phyloP scores from a whole-genome alignment of 64 coral and sea anemone species.

The Stichodactyla helianthus region DNA sequence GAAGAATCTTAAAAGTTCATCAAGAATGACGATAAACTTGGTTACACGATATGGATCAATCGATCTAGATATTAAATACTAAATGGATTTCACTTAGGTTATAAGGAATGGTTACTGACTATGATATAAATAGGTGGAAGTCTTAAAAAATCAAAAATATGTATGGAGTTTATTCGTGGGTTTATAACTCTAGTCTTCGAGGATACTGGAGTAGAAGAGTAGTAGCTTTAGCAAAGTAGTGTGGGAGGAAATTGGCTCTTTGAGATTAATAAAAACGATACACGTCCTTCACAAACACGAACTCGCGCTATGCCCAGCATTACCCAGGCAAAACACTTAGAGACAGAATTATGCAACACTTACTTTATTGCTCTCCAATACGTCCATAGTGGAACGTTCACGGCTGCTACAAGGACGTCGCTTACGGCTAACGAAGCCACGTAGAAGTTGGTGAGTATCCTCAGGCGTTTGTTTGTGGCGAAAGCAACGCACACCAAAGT shows the following conservation, averaged over 20 bases:
- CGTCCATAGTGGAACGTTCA: conserved; percentile 78
- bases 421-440: conserved; percentile 77
- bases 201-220: not conserved
- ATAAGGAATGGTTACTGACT: not conserved
- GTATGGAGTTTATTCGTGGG: not conserved
- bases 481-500: conserved; percentile 71
- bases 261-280: not conserved
- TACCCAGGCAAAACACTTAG: not conserved
- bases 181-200: not conserved
- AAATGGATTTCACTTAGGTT: not conserved
- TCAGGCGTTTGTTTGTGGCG: conserved; percentile 69
- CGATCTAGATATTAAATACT: not conserved
- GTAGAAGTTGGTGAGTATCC: conserved; percentile 80
- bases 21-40: not conserved
- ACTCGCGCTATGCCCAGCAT: not conserved
- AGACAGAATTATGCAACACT: conserved; percentile 14
- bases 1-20: not conserved
- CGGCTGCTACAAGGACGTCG: conserved; percentile 68
- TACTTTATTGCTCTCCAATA: conserved; percentile 48
- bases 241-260: not conserved
- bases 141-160: no score
- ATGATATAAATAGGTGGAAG: not conserved
- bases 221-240: not conserved
- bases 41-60: not conserved
- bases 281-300: not conserved